Percentiles rank a stretch among this genome's conserved stretches.
Evolutionary conservation across 2,888 invertebrate genomes (phyloP).

Genomic region (Ichneumoninae sp.): DNA sequence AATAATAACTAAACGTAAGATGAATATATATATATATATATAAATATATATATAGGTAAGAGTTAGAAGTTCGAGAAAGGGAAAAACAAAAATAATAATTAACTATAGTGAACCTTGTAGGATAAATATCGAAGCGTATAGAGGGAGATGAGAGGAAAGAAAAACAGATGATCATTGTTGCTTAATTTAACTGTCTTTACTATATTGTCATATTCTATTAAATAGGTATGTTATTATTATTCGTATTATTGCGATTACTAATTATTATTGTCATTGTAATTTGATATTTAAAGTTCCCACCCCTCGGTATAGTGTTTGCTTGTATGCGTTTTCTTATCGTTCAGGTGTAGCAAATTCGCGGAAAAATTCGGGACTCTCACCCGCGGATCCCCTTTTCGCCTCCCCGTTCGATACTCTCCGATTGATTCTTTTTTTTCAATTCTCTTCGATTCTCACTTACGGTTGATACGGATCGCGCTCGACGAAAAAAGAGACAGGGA

Average conservation of each 20-base stretch:
- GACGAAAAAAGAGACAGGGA: slow-evolving; percentile 39
- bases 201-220: slow-evolving; percentile 84
- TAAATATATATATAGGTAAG: slow-evolving; percentile 26
- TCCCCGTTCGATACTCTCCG: slow-evolving; percentile 20
- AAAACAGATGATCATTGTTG: slow-evolving; percentile 80
- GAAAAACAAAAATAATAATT: slow-evolving; percentile 68
- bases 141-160: slow-evolving; percentile 38
- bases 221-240: slow-evolving; percentile 81
- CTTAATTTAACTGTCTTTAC: slow-evolving; percentile 84
- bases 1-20: slow-evolving; percentile 84
- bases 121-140: slow-evolving; percentile 40
- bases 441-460: slow-evolving; percentile 1
- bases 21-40: slow-evolving; percentile 69
- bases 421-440: slow-evolving; percentile 11
- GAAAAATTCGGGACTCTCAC: not conserved
- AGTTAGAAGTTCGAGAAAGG: slow-evolving; percentile 31
- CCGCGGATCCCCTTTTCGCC: slow-evolving; percentile 15
- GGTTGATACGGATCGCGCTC: not conserved
- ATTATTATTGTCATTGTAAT: slow-evolving; percentile 70
- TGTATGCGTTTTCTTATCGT: slow-evolving; percentile 39
- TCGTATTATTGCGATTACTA: slow-evolving; percentile 72
- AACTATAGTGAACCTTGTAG: slow-evolving; percentile 60
- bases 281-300: slow-evolving; percentile 26
- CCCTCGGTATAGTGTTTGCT: slow-evolving; percentile 50
- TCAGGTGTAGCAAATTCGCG: slow-evolving; percentile 14